Percentiles rank a stretch among this genome's conserved stretches.
phyloP scores from a whole-genome alignment of 2,113 vertebrate species.

The Trogon melanurus region DNA sequence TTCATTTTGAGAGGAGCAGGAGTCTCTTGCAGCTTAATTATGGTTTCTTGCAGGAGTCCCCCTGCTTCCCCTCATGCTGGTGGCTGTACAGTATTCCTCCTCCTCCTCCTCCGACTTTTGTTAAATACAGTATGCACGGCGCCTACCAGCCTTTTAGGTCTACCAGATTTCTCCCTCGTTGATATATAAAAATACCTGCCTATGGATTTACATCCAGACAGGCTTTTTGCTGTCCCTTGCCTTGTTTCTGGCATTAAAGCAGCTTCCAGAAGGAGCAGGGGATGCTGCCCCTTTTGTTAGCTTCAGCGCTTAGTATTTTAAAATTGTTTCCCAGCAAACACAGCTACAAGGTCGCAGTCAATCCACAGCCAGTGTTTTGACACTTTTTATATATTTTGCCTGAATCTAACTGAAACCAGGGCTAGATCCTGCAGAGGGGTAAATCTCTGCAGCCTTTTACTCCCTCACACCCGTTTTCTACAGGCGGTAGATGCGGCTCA shows the following conservation, averaged over 20 bases:
- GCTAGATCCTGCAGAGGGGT: neutral
- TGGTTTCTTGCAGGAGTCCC: conserved; percentile 62
- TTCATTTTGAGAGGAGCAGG: conserved; percentile 54
- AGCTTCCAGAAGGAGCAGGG: neutral
- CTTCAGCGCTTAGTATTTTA: rapidly evolving
- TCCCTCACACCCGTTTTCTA: neutral
- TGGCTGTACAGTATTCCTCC: conserved; percentile 2
- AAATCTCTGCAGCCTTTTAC: neutral
- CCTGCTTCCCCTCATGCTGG: neutral
- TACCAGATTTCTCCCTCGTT: neutral
- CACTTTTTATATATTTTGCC: neutral
- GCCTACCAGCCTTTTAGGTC: neutral
- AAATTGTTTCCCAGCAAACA: neutral
- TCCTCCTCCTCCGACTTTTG: conserved; percentile 12
- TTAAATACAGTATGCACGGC: neutral
- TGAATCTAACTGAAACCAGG: neutral
- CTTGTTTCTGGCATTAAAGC: neutral
- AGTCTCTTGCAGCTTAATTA: conserved; percentile 67
- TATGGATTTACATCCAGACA: neutral
- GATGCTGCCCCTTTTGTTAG: neutral
- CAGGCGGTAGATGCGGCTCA: neutral
- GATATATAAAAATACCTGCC: neutral
- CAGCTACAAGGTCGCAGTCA: neutral
- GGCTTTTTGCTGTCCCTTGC: neutral
- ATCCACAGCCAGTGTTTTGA: neutral